phyloP scores from a whole-genome alignment of 1,140 invertebrate species.

The Conus ventricosus region DNA sequence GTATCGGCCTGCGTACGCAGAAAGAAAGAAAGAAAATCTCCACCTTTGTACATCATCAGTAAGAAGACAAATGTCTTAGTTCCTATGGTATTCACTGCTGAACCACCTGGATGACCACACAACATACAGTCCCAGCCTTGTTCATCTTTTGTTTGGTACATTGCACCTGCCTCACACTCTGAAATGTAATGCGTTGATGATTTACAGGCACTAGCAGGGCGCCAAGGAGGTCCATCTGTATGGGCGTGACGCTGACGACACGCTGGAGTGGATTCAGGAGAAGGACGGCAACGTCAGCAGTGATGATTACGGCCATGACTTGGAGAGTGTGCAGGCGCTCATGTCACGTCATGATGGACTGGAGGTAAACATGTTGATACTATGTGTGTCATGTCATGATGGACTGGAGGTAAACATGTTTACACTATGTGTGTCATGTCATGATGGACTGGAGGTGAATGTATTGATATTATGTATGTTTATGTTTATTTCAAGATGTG shows the following conservation, averaged over 20 bases:
- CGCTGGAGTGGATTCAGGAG: slow-evolving; percentile 99
- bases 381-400: slow-evolving; percentile 93
- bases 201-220: slow-evolving; percentile 89
- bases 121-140: too few relatives aligned
- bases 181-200: too few relatives aligned
- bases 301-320: slow-evolving; percentile 93
- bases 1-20: too few relatives aligned
- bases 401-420: slow-evolving; percentile 88
- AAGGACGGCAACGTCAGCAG: slow-evolving; percentile 97
- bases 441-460: slow-evolving; percentile 95
- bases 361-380: slow-evolving; percentile 81
- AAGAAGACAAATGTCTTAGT: too few relatives aligned
- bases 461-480: slow-evolving; percentile 76
- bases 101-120: too few relatives aligned
- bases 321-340: slow-evolving; percentile 96
- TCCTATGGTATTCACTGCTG: too few relatives aligned
- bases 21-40: too few relatives aligned
- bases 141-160: too few relatives aligned
- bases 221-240: slow-evolving; percentile 98
- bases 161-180: too few relatives aligned
- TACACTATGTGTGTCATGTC: slow-evolving; percentile 85
- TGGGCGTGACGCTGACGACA: slow-evolving; percentile 97
- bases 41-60: too few relatives aligned
- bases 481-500: slow-evolving; percentile 79
- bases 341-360: slow-evolving; percentile 98